A percentile compares a stretch with the other conserved stretches of the same genome.
These are phyloP conservation scores for Chrysolina americana DNA, from an alignment of 2,888 invertebrate species.

Conservation along the genomic window DNA sequence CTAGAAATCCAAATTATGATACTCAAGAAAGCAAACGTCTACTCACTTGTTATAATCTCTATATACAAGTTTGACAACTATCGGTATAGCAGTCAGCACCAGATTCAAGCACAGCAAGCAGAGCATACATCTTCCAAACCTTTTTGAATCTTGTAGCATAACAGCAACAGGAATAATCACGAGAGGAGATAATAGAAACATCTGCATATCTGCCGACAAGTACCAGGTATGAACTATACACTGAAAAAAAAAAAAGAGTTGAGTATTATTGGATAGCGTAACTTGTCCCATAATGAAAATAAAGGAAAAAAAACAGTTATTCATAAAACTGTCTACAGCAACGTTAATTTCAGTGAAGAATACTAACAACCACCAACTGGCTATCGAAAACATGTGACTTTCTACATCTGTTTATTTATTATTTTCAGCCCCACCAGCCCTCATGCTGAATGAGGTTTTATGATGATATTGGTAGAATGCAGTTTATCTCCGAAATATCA, in stretches of 20 bases:
- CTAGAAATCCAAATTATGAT: neutral
- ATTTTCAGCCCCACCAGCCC: no score
- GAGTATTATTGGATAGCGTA: no score
- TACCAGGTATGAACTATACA: slow-evolving; percentile 66
- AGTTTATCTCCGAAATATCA: no score
- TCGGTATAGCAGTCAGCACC: slow-evolving; percentile 45
- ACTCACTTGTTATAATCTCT: slow-evolving; percentile 41
- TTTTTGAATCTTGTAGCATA: slow-evolving; percentile 42
- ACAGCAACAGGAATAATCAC: slow-evolving; percentile 60
- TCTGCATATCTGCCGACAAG: slow-evolving; percentile 66
- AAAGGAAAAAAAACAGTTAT: no score
- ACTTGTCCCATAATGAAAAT: no score
- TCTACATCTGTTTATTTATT: no score
- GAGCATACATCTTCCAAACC: slow-evolving; percentile 49
- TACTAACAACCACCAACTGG: no score
- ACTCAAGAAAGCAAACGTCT: neutral
- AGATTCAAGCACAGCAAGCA: slow-evolving; percentile 47
- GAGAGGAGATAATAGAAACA: slow-evolving; percentile 63
- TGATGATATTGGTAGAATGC: no score
- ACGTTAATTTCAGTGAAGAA: no score
- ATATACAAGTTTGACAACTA: slow-evolving; percentile 41
- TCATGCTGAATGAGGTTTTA: no score
- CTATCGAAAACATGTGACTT: no score
- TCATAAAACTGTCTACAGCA: no score
- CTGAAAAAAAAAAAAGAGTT: slow-evolving; percentile 52